phyloP scores from a whole-genome alignment of 2,888 invertebrate species.

The Luperina testacea region DNA sequence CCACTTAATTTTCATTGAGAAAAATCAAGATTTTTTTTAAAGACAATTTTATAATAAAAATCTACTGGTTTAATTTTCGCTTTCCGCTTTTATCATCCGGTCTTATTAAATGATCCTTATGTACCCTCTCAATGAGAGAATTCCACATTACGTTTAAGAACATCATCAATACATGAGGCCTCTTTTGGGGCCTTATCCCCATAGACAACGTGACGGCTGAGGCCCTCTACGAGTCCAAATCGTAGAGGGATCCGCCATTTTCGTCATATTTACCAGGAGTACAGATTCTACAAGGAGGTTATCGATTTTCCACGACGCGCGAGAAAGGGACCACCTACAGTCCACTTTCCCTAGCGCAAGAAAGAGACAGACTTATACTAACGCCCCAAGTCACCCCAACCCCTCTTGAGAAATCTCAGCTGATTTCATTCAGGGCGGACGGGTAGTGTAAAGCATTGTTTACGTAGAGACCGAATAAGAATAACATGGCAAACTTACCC shows the following conservation, averaged over 20 bases:
- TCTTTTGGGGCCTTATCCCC: background rate
- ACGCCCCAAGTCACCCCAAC: constrained; percentile 42
- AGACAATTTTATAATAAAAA: background rate
- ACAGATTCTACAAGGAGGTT: constrained; percentile 69
- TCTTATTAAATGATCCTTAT: background rate
- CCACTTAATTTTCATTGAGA: background rate
- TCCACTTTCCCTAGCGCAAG: constrained; percentile 21
- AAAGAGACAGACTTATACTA: constrained; percentile 41
- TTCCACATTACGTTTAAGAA: background rate
- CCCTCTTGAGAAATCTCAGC: constrained; percentile 36
- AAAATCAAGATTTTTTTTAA: background rate
- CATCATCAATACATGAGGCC: constrained; percentile 1
- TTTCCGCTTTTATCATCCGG: background rate
- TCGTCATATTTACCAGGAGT: constrained; percentile 77
- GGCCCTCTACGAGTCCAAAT: constrained; percentile 48
- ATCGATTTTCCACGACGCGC: constrained; percentile 68
- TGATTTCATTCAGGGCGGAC: constrained; percentile 52
- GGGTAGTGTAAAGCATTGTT: constrained; percentile 4
- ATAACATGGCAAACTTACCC: background rate
- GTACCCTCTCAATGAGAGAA: background rate
- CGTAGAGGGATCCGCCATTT: constrained; percentile 82
- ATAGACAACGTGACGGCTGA: background rate
- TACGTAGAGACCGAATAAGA: background rate
- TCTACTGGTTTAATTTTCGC: background rate
- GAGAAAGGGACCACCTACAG: constrained; percentile 38